A percentile compares a stretch with the other conserved stretches of the same genome.
Conservation (phyloP, 2,888 invertebrate species). For the Hipparchia semele region DNA sequence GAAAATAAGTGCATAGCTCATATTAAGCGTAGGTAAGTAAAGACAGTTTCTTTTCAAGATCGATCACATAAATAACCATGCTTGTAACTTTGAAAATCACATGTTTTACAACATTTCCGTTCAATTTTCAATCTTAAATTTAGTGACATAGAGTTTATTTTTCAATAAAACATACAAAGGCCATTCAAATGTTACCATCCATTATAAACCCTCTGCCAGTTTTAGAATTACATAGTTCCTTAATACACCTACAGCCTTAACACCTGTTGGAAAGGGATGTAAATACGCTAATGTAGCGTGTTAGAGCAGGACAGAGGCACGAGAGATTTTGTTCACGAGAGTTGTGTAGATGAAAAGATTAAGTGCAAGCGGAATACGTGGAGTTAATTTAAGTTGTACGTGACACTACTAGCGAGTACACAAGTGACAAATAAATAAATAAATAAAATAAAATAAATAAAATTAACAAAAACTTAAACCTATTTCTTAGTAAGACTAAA, state of each 20-base stretch:
- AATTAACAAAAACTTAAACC: background rate
- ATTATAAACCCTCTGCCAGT: conserved; percentile 33
- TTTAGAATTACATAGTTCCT: conserved; percentile 31
- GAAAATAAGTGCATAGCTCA: too few species aligned
- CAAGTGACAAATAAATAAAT: background rate
- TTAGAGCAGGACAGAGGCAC: background rate
- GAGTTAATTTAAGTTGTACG: conserved; percentile 45
- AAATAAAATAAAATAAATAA: background rate
- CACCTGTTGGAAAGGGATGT: conserved; percentile 22
- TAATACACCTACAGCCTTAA: conserved; percentile 15
- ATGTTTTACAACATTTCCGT: background rate
- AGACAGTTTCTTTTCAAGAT: conserved; percentile 30
- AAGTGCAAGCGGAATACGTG: conserved; percentile 38
- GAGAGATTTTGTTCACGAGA: conserved; percentile 12
- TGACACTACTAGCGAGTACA: conserved; percentile 44
- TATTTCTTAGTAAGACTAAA: too few species aligned
- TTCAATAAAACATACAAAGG: background rate
- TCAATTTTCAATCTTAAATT: background rate
- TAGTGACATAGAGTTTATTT: background rate
- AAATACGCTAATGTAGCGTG: background rate
- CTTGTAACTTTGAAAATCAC: conserved; percentile 7
- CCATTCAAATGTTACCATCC: conserved; percentile 25
- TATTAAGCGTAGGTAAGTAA: too few species aligned
- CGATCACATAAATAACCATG: conserved; percentile 18
- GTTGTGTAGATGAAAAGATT: conserved; percentile 42